Base-by-base conservation (phyloP, 1,140 invertebrate genomes). In the Euglossa dilemma region DNA sequence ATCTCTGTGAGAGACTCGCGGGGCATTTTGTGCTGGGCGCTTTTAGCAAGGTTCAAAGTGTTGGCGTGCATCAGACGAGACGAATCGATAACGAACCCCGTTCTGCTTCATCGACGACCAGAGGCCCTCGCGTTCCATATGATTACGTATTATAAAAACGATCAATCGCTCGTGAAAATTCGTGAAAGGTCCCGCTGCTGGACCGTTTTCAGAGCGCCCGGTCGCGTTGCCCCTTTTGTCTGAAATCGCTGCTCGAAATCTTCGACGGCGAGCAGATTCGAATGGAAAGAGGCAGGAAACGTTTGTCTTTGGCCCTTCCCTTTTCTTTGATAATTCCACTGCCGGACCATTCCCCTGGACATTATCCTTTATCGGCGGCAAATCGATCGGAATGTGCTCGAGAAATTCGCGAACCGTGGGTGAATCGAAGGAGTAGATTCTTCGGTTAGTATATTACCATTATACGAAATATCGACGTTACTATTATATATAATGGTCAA, bases 91-190 rank as follows among this genome's bases (percentile, higher is more conserved):
- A 57, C 50, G 52, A 47, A 50, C n/a, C 47, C 47, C 18, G 50
- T 57, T 54, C 61, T 56, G 43, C n/a, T 56, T 45, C 36, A 45
- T 66, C 61, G 67, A 52, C 72, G 59, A 11, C 16, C 50, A 43
- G 63, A 75, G 43, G 45, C 72, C 52, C 47, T 28, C 61, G 50
- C 72, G 20, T 76, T 76, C 63, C 54, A 36, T 66, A 36, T 56
- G 72, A 76, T 82, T 76, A 76, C 63, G 52, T 72, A 86, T 87
- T 72, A 80, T 84, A 84, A 80, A 84, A 87, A 84, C 80, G 84
- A 83, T 86, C 89, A 90, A 87, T 92, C 90, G 85, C 83, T 91
- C 87, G 87, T 86, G 85, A 90, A 91, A 85, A 91, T 90, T 90
- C 85, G 85, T 84, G 84, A 82, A 87, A 87, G 87, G 86, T 85